phyloP scores from a whole-genome alignment of 2,888 invertebrate species.

The Temnothorax rugatulus region DNA sequence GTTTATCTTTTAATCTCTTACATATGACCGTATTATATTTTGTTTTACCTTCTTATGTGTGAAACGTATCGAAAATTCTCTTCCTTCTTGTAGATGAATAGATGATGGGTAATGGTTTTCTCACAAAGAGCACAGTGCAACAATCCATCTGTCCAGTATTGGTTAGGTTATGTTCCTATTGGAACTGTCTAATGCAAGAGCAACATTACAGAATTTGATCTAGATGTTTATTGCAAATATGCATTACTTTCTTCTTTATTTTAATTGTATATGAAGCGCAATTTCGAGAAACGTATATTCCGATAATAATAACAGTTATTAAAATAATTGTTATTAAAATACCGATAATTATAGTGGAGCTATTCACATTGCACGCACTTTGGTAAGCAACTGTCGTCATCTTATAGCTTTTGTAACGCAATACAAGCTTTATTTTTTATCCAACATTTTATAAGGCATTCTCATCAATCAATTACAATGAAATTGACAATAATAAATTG shows the following conservation, averaged over 20 bases:
- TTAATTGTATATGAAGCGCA: neutral
- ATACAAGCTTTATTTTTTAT: slow-evolving; percentile 24
- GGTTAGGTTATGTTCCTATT: neutral
- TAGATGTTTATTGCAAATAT: neutral
- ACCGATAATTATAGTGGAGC: neutral
- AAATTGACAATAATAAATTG: neutral
- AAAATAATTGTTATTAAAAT: neutral
- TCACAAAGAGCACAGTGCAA: neutral
- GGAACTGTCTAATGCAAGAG: neutral
- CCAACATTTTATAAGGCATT: slow-evolving; percentile 11
- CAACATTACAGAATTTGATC: neutral
- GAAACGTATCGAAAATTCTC: neutral
- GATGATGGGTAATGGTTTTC: neutral
- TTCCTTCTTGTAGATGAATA: neutral
- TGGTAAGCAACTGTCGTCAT: neutral
- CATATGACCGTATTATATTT: neutral
- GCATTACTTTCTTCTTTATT: neutral
- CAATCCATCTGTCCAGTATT: neutral
- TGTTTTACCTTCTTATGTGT: neutral
- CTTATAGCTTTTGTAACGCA: neutral
- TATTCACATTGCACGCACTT: neutral
- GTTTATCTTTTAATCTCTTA: neutral
- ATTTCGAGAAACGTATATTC: neutral
- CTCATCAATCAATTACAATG: neutral
- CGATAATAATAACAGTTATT: neutral